phyloP scores from a whole-genome alignment of 2,888 invertebrate species.

The Cecidostiba fungosa region DNA sequence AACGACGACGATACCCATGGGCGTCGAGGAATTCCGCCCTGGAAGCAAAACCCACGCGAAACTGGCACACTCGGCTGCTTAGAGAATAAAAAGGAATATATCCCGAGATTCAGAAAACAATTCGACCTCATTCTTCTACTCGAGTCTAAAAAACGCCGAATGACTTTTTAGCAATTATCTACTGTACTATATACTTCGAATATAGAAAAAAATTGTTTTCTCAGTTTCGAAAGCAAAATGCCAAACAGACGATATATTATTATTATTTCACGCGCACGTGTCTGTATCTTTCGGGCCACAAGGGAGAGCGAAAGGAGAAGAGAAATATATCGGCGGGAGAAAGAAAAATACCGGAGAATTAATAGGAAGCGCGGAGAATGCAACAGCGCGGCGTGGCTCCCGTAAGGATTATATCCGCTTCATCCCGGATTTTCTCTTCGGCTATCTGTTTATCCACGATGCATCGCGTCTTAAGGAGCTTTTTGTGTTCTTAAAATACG shows the following conservation, averaged over 20 bases:
- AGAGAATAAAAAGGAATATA: constrained; percentile 32
- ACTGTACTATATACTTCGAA: not conserved
- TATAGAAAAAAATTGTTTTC: not conserved
- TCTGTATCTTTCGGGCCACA: not conserved
- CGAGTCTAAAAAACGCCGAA: constrained; percentile 1
- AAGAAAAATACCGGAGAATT: constrained; percentile 24
- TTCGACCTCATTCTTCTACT: constrained; percentile 24
- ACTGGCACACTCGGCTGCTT: constrained; percentile 6
- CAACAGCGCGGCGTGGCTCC: not conserved
- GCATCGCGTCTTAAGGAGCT: constrained; percentile 11
- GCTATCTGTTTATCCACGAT: constrained; percentile 44
- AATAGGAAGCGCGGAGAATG: not conserved
- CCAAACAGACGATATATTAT: not conserved
- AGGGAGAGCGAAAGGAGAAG: not conserved
- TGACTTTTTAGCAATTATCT: not conserved
- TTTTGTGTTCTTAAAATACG: constrained; percentile 23
- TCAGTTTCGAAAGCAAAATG: not conserved
- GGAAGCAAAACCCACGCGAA: constrained; percentile 6
- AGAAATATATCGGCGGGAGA: not conserved
- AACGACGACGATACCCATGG: constrained; percentile 8
- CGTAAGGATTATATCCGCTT: constrained; percentile 54
- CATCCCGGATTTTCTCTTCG: constrained; percentile 50
- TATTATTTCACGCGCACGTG: not conserved
- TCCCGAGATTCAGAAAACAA: constrained; percentile 23
- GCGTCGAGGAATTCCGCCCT: constrained; percentile 10